Conservation (phyloP, 2,888 invertebrate genomes). For the Caenorhabditis sinica region DNA sequence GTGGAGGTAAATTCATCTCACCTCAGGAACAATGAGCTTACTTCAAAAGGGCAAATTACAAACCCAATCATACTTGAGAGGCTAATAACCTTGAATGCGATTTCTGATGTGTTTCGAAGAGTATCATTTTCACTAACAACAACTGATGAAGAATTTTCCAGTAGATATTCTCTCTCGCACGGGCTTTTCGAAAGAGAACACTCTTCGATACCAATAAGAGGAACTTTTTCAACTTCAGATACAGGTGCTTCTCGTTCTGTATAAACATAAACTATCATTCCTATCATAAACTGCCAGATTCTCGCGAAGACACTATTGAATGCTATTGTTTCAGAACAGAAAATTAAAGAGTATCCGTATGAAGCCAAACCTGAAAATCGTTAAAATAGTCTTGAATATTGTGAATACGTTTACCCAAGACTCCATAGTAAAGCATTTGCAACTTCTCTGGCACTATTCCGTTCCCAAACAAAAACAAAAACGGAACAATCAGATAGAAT, state of each 20-base stretch:
- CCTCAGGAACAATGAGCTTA: neutral
- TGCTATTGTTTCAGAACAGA: conserved; percentile 16
- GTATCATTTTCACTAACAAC: neutral
- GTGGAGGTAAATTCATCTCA: no score
- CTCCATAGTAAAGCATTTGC: conserved; percentile 1
- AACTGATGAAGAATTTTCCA: neutral
- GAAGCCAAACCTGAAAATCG: neutral
- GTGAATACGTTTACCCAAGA: neutral
- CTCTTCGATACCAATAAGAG: neutral
- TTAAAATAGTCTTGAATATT: neutral
- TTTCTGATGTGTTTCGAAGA: no score
- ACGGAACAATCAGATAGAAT: conserved; percentile 37
- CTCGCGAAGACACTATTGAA: conserved; percentile 49
- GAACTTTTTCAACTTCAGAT: neutral
- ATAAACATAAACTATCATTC: neutral
- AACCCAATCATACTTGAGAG: neutral
- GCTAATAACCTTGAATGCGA: neutral
- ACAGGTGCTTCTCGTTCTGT: neutral
- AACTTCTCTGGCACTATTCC: neutral
- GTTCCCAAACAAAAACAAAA: conserved; percentile 6
- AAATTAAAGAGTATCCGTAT: neutral
- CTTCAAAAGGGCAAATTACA: neutral
- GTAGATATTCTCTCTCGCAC: neutral
- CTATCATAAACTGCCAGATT: conserved; percentile 48
- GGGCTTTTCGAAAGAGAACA: neutral